phyloP scores from a whole-genome alignment of 2,888 invertebrate species.

The Clistopyga incitator region DNA sequence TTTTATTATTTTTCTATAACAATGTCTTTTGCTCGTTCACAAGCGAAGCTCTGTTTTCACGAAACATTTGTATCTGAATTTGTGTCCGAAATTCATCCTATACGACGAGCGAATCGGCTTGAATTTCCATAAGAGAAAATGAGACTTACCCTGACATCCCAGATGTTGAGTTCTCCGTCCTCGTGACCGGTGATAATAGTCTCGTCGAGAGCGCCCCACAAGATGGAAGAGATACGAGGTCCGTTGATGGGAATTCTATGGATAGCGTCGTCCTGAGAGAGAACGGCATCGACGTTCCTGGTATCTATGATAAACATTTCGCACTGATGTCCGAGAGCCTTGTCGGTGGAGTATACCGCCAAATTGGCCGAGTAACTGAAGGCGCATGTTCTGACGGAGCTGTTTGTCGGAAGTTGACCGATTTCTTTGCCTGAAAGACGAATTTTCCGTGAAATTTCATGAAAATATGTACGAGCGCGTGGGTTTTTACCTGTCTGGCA shows the following conservation, averaged over 20 bases:
- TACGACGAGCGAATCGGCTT: too few relatives aligned
- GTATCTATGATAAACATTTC: slow-evolving; percentile 95
- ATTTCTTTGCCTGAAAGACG: slow-evolving; percentile 88
- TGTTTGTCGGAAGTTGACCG: slow-evolving; percentile 91
- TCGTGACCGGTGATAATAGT: slow-evolving; percentile 97
- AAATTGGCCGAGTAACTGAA: slow-evolving; percentile 97
- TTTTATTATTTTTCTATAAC: too few relatives aligned
- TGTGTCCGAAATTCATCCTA: too few relatives aligned
- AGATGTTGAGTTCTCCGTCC: slow-evolving; percentile 95
- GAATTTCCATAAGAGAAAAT: too few relatives aligned
- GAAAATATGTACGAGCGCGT: too few relatives aligned
- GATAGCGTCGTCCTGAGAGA: slow-evolving; percentile 90
- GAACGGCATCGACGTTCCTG: slow-evolving; percentile 90
- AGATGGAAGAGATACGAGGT: slow-evolving; percentile 95
- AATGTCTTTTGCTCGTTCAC: too few relatives aligned
- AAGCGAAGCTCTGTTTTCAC: too few relatives aligned
- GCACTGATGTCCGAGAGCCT: slow-evolving; percentile 95
- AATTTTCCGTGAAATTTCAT: too few relatives aligned
- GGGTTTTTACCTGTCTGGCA: slow-evolving; percentile 88
- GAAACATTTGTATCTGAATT: too few relatives aligned
- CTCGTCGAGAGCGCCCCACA: slow-evolving; percentile 98
- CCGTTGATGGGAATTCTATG: slow-evolving; percentile 92
- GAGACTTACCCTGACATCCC: slow-evolving; percentile 92
- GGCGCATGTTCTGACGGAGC: slow-evolving; percentile 95
- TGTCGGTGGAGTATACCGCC: slow-evolving; percentile 97